Percentiles rank a stretch among this genome's conserved stretches.
Conservation (phyloP, 2,113 vertebrate species). For the Leptodactylus fuscus region DNA sequence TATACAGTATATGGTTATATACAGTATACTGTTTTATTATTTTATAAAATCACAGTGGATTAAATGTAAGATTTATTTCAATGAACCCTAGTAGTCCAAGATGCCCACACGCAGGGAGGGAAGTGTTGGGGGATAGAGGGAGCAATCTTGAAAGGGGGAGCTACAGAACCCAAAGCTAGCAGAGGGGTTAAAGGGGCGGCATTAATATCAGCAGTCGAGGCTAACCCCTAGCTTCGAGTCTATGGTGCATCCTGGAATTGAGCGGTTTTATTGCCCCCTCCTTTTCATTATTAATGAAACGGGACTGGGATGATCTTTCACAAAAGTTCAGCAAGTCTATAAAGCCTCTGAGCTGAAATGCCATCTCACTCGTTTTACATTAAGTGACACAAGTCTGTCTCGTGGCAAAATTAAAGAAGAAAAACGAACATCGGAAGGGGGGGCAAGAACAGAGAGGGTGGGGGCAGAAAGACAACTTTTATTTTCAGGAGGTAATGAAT, state of each 20-base stretch:
- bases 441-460: conserved; percentile 34
- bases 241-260: neutral
- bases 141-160: neutral
- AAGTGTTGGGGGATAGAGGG: neutral
- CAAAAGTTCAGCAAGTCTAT: conserved; percentile 88
- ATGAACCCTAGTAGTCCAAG: neutral
- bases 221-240: conserved; percentile 17
- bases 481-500: neutral
- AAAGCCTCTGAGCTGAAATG: conserved; percentile 84
- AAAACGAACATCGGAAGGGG: conserved; percentile 42
- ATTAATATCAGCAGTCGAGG: neutral
- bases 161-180: neutral
- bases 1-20: too few relatives aligned
- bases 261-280: conserved; percentile 78
- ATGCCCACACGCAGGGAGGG: neutral
- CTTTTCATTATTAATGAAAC: conserved; percentile 90
- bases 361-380: conserved; percentile 83
- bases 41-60: too few relatives aligned
- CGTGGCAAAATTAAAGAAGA: conserved; percentile 70
- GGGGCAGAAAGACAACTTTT: conserved; percentile 24
- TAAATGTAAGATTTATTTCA: neutral
- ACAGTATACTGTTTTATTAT: too few relatives aligned
- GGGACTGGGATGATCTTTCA: conserved; percentile 84
- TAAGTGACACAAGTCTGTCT: conserved; percentile 81
- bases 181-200: conserved; percentile 34